These are phyloP conservation scores for Phallusia fumigata DNA, from an alignment of 23 tunicate species.

Conservation along the genomic window DNA sequence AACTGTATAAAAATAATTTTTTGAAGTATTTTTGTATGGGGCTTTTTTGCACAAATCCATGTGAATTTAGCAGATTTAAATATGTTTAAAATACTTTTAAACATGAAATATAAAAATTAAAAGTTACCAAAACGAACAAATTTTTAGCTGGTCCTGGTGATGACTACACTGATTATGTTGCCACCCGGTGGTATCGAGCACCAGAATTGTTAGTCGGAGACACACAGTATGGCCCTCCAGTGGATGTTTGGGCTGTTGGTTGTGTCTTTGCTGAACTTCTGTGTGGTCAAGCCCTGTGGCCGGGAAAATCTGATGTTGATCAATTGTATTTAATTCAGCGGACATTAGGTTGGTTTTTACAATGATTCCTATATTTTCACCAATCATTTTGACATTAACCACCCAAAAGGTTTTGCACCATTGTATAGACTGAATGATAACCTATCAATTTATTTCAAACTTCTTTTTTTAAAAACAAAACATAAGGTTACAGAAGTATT, in stretches of 20 bases:
- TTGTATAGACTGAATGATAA: no score
- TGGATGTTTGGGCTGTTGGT: constrained; percentile 99
- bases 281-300: constrained; percentile 96
- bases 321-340: constrained; percentile 93
- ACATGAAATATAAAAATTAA: not conserved
- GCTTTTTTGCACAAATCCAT: no score
- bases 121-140: not conserved
- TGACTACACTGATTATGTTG: constrained; percentile 97
- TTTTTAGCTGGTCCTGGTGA: constrained; percentile 97
- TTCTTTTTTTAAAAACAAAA: no score
- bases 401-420: no score
- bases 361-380: not conserved
- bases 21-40: no score
- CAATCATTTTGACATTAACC: no score
- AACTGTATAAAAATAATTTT: not conserved
- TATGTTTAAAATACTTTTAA: no score
- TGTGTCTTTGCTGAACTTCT: constrained; percentile 97
- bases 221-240: constrained; percentile 98
- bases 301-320: constrained; percentile 97
- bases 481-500: no score
- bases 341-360: constrained; percentile 66
- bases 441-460: no score
- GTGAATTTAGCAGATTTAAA: no score
- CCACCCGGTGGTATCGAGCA: constrained; percentile 98
- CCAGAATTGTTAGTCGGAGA: constrained; percentile 97